Base-by-base conservation (phyloP, 2,797 vertebrate genomes). In the Notoglanidium macrostoma region DNA sequence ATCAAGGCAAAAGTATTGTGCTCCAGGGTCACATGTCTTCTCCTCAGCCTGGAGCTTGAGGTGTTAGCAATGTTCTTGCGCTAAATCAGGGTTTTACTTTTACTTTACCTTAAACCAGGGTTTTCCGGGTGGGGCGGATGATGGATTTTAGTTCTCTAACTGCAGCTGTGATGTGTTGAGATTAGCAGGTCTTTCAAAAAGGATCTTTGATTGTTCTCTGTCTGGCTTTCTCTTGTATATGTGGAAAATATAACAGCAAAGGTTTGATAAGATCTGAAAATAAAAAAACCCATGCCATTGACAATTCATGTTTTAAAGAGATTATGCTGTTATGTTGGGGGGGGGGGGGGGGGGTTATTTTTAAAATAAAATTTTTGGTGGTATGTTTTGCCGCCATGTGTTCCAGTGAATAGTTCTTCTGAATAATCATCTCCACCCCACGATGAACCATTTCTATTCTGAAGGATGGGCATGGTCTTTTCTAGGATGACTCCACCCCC, bases 211-310 rank as follows among this genome's bases (percentile, higher is more conserved):
- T 35, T 51, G 46, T 85, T 68, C 63, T 78, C 51, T 44, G 40
- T 72, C 51, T 51, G 17, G 19, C 21, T 23, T 55, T 44, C 23
- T 35, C 90, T 91, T 91, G 89, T 89, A 83, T 91, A 81, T 72
- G 76, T 89, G 85, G 77, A 91, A 91, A 59, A 88, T 89, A 91
- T 29, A 76, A 87, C 87, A 87, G 84, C 59, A 49, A n/a, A 46
- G 29, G 49, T 85, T 65, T 61, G 1, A 81, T 67, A 65, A 46
- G 23, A 74, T 54, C n/a, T n/a, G 21, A 10, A 57, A 21, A 32
- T 17, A 55, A 10, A 32, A 0, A 17, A 78, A 40, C 40, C 40
- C 29, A 5, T 10, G 9, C 17, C 14, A 46, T 26, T 73, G 26
- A 19, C n/a, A 10, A 51, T 17, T 54, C 26, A 51, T 51, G 26